These are phyloP conservation scores for Pollimyrus isidori DNA, from an alignment of 2,113 vertebrate species.

Conservation along the genomic window DNA sequence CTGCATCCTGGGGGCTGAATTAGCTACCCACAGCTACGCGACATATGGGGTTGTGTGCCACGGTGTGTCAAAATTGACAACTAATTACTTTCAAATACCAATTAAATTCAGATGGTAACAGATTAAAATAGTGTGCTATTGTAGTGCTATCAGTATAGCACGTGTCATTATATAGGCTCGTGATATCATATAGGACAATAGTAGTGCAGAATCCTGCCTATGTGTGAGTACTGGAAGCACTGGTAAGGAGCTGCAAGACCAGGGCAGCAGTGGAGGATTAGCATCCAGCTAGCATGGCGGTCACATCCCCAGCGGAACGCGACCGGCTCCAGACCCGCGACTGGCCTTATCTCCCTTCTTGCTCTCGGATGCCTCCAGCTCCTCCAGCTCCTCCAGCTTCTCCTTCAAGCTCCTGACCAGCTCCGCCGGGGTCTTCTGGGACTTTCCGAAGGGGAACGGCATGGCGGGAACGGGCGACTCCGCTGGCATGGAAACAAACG, in stretches of 20 bases:
- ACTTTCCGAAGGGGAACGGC: constrained; percentile 69
- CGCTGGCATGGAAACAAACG: neutral
- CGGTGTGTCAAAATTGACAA: too few species aligned
- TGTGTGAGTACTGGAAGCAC: neutral
- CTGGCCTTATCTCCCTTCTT: constrained; percentile 67
- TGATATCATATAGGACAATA: neutral
- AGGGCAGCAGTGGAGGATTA: neutral
- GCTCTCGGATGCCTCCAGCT: constrained; percentile 58
- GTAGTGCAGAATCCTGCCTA: neutral
- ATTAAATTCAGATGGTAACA: too few species aligned
- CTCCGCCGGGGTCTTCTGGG: constrained; percentile 67
- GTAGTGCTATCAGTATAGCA: too few species aligned
- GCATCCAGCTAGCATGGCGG: neutral
- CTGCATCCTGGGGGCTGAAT: too few species aligned
- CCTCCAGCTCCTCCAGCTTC: constrained; percentile 63
- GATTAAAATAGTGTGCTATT: too few species aligned
- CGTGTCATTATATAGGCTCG: neutral
- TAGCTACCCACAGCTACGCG: too few species aligned
- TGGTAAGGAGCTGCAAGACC: neutral
- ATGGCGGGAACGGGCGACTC: constrained; percentile 44
- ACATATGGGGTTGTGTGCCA: too few species aligned
- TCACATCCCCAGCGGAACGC: neutral
- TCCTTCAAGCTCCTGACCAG: constrained; percentile 64
- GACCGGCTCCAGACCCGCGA: neutral
- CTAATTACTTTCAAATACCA: too few species aligned